These are phyloP conservation scores for Zoanthus sansibaricus DNA, from an alignment of 92 coral and sea anemone species.

Conservation along the genomic window DNA sequence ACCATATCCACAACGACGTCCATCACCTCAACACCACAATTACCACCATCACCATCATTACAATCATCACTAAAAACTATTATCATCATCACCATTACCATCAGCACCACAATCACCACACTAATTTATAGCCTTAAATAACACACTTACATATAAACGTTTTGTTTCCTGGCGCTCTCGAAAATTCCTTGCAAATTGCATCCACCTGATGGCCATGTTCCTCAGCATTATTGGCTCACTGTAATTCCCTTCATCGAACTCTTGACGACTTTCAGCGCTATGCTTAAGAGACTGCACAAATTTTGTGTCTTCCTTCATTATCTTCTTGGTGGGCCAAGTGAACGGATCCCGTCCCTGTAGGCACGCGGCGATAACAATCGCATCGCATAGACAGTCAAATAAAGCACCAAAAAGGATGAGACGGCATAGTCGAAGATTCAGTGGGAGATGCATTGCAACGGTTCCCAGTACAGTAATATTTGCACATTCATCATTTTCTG, in stretches of 20 bases:
- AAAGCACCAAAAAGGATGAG: conserved; percentile 47
- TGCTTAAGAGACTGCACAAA: conserved; percentile 38
- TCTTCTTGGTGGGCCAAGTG: conserved; percentile 43
- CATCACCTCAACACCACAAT: no score
- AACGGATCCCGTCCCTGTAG: conserved; percentile 37
- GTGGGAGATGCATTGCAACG: conserved; percentile 47
- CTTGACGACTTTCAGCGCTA: conserved; percentile 18
- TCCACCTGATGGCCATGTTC: conserved; percentile 37
- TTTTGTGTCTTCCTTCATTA: conserved; percentile 21
- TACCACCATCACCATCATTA: no score
- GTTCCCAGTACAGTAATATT: conserved; percentile 41
- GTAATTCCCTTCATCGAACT: conserved; percentile 40
- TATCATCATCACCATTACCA: no score
- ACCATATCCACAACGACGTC: no score
- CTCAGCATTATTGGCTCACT: conserved; percentile 44
- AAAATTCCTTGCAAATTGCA: not conserved
- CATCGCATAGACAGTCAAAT: conserved; percentile 57
- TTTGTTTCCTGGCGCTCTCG: not conserved
- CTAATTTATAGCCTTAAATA: no score
- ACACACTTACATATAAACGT: not conserved
- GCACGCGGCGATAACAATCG: conserved; percentile 56
- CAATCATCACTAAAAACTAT: no score
- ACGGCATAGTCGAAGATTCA: conserved; percentile 51
- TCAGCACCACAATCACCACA: no score
- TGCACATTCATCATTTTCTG: conserved; percentile 46